phyloP scores from a whole-genome alignment of 30 jellyfish, hydroid and myxozoan genomes.

The Hydra vulgaris region DNA sequence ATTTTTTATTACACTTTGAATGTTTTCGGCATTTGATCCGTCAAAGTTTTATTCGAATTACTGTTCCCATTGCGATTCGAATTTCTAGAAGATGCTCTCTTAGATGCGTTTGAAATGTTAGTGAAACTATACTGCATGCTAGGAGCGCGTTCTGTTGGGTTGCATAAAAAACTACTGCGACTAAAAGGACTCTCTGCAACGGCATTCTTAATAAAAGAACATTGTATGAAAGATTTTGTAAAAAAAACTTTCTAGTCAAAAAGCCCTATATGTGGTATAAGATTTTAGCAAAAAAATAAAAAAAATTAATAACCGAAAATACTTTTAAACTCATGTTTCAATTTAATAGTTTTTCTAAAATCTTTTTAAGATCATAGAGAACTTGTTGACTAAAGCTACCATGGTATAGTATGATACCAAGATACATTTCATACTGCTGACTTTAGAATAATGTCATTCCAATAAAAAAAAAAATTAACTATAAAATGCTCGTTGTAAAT shows the following conservation, averaged over 20 bases:
- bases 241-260: background rate
- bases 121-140: constrained; percentile 20
- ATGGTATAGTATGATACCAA: too few relatives aligned
- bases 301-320: too few relatives aligned
- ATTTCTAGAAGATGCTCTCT: background rate
- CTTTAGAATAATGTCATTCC: too few relatives aligned
- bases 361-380: too few relatives aligned
- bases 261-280: too few relatives aligned
- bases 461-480: too few relatives aligned
- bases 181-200: constrained; percentile 32
- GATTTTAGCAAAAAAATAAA: too few relatives aligned
- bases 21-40: constrained; percentile 18
- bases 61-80: background rate
- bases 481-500: too few relatives aligned
- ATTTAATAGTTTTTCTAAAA: too few relatives aligned
- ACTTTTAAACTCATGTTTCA: too few relatives aligned
- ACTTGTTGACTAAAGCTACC: too few relatives aligned
- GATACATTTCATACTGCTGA: too few relatives aligned
- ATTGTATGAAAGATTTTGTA: background rate
- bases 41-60: constrained; percentile 8
- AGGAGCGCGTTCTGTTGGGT: constrained; percentile 24
- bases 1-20: background rate
- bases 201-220: constrained; percentile 15
- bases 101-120: background rate
- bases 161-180: constrained; percentile 28